Evolutionary conservation across 2,888 invertebrate genomes (phyloP).

Genomic region (Lapara coniferarum): DNA sequence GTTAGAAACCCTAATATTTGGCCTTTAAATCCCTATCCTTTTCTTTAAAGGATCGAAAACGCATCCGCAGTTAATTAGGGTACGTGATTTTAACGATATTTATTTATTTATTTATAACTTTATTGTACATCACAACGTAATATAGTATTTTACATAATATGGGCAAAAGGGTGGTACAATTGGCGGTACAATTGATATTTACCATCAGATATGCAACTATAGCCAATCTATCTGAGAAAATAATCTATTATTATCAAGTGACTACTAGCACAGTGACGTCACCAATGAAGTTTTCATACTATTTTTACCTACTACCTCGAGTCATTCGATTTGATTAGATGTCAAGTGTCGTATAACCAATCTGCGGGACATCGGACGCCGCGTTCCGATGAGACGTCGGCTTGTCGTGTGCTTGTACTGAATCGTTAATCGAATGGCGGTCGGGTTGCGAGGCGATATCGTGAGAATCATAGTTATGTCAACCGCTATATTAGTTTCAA

Average conservation of each 20-base stretch:
- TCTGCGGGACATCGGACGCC: conserved; percentile 1
- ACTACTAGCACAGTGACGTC: neutral
- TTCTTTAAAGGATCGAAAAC: too few species aligned
- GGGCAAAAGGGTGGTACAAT: too few species aligned
- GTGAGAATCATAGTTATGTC: neutral
- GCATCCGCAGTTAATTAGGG: too few species aligned
- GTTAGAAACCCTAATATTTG: too few species aligned
- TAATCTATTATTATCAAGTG: neutral
- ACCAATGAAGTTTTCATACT: too few species aligned
- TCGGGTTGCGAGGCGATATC: neutral
- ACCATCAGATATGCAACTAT: too few species aligned
- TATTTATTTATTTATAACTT: too few species aligned
- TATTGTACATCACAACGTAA: too few species aligned
- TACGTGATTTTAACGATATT: too few species aligned
- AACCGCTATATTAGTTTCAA: neutral
- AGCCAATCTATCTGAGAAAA: neutral
- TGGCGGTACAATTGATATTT: too few species aligned
- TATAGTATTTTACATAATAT: too few species aligned
- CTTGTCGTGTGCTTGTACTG: neutral
- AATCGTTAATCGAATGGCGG: conserved; percentile 12
- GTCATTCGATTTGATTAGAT: neutral
- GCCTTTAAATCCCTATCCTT: too few species aligned
- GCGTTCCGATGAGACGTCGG: neutral
- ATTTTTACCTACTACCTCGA: neutral
- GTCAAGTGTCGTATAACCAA: conserved; percentile 7